Conservation (phyloP, 2,113 vertebrate species). For the Oreotrochilus melanogaster region DNA sequence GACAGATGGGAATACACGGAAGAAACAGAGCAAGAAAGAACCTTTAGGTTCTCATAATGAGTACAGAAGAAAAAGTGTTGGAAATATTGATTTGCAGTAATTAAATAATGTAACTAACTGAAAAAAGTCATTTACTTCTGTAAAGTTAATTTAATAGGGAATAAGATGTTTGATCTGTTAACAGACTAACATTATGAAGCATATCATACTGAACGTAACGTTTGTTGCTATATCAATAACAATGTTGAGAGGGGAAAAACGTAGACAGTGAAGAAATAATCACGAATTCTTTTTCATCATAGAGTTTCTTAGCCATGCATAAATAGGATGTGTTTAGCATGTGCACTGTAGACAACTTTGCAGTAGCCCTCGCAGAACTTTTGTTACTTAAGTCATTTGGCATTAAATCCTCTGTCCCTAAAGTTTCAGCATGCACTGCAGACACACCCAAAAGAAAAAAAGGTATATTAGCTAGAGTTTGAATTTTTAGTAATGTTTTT, state of each 20-base stretch:
- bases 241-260: neutral
- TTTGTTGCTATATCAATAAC: slow-evolving; percentile 28
- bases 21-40: neutral
- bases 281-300: neutral
- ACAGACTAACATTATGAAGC: neutral
- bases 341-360: neutral
- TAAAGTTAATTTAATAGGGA: neutral
- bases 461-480: neutral
- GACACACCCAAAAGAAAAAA: neutral
- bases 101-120: neutral
- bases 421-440: neutral
- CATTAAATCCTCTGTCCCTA: neutral
- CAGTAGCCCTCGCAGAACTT: neutral
- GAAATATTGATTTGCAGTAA: neutral
- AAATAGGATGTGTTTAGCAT: neutral
- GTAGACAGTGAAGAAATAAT: slow-evolving; percentile 6
- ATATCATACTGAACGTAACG: neutral
- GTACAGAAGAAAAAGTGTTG: neutral
- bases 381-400: neutral
- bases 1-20: neutral
- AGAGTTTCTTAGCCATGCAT: slow-evolving; percentile 12
- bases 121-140: neutral
- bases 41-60: neutral
- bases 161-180: neutral
- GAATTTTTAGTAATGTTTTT: neutral